Conservation (phyloP, 2,888 invertebrate species). For the Noctua pronuba region DNA sequence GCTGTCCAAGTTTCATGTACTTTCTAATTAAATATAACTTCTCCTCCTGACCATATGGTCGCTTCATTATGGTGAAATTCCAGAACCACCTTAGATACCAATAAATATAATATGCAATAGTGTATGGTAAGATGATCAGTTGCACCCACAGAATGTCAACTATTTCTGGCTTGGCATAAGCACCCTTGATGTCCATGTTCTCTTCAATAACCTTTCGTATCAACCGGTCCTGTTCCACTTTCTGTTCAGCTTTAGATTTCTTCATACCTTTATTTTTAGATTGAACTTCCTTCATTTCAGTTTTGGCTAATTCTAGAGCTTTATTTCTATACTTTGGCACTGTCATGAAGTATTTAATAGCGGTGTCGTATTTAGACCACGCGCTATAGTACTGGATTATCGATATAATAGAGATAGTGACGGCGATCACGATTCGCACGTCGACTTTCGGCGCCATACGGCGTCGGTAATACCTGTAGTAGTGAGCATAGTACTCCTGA, state of each 20-base stretch:
- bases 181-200: constrained; percentile 98
- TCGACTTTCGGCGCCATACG: constrained; percentile 97
- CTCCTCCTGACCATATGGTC: constrained; percentile 95
- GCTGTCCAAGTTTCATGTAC: constrained; percentile 93
- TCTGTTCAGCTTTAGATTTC: constrained; percentile 91
- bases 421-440: constrained; percentile 95
- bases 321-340: constrained; percentile 96
- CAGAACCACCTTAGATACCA: constrained; percentile 96
- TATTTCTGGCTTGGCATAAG: constrained; percentile 96
- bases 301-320: constrained; percentile 93
- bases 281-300: constrained; percentile 90
- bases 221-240: constrained; percentile 94
- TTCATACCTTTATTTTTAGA: constrained; percentile 87
- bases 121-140: constrained; percentile 94
- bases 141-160: constrained; percentile 96
- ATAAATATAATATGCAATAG: constrained; percentile 92
- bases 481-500: constrained; percentile 97
- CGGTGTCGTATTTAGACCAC: constrained; percentile 95
- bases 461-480: constrained; percentile 96
- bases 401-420: constrained; percentile 96
- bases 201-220: constrained; percentile 96
- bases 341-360: constrained; percentile 96
- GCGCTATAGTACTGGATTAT: constrained; percentile 95
- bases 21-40: constrained; percentile 96
- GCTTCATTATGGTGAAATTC: constrained; percentile 93